These are phyloP conservation scores for Melanargia galathea DNA, from an alignment of 2,888 invertebrate genomes.

Conservation along the genomic window DNA sequence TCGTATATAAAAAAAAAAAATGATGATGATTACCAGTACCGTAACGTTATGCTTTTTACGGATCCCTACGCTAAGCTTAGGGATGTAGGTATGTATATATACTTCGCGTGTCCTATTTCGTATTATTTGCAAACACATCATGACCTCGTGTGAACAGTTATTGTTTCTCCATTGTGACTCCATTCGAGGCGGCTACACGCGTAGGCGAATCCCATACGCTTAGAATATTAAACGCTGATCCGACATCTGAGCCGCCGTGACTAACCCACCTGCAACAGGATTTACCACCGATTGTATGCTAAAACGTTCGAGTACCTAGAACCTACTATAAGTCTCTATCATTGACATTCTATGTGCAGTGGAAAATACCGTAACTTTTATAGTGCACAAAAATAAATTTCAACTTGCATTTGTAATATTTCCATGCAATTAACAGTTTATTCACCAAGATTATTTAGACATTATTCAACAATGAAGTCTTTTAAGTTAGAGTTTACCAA, in stretches of 20 bases:
- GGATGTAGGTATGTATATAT: no score
- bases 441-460: no score
- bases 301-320: conserved; percentile 54
- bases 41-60: neutral
- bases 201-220: conserved; percentile 60
- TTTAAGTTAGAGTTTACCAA: no score
- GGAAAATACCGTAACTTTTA: conserved; percentile 37
- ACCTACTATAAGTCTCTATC: conserved; percentile 40
- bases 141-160: conserved; percentile 77
- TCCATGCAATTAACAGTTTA: neutral
- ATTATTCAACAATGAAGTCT: no score
- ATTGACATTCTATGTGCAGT: conserved; percentile 35
- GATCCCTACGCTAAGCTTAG: conserved; percentile 1
- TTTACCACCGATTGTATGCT: conserved; percentile 77
- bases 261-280: conserved; percentile 71
- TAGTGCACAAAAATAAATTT: neutral
- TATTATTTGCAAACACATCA: conserved; percentile 67
- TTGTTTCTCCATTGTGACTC: conserved; percentile 69
- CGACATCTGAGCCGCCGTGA: conserved; percentile 63
- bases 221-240: conserved; percentile 68
- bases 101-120: conserved; percentile 55
- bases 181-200: conserved; percentile 62
- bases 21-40: no score
- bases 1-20: no score
- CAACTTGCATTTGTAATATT: conserved; percentile 2